Conservation (phyloP, 2,797 vertebrate species). For the Hafferia zeledoni region DNA sequence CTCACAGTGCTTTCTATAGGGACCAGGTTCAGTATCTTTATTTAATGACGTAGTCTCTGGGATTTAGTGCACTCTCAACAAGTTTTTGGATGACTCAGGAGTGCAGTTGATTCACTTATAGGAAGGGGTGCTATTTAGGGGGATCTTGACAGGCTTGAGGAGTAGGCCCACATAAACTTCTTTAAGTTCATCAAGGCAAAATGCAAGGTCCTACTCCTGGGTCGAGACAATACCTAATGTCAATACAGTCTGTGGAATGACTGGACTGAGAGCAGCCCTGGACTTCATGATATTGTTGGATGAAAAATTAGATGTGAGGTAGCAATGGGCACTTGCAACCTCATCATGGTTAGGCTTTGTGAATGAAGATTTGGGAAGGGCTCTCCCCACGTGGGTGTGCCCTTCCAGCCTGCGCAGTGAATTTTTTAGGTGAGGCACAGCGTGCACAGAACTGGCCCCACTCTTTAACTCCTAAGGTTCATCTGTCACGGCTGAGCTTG, state of each 20-base stretch:
- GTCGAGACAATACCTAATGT: rapidly evolving
- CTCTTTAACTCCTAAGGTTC: too few species aligned
- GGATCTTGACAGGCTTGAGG: background rate
- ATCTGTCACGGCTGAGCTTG: too few species aligned
- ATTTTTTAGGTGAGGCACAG: too few species aligned
- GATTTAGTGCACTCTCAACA: background rate
- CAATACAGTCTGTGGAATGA: background rate
- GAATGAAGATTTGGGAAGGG: too few species aligned
- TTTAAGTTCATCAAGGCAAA: background rate
- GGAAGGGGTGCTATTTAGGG: background rate
- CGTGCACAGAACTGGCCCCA: too few species aligned
- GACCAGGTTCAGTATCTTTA: background rate
- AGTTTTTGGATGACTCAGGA: background rate
- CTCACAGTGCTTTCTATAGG: background rate
- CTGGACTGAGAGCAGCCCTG: background rate
- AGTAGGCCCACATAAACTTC: background rate
- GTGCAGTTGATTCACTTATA: background rate
- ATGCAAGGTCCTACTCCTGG: background rate
- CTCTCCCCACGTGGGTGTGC: too few species aligned
- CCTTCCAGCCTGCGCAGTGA: too few species aligned
- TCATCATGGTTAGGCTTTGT: too few species aligned
- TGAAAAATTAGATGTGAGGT: background rate
- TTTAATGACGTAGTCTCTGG: background rate
- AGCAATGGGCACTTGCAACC: background rate
- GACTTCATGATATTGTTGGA: background rate